Conservation (phyloP, 2,888 invertebrate species). For the Dryococelus australis region DNA sequence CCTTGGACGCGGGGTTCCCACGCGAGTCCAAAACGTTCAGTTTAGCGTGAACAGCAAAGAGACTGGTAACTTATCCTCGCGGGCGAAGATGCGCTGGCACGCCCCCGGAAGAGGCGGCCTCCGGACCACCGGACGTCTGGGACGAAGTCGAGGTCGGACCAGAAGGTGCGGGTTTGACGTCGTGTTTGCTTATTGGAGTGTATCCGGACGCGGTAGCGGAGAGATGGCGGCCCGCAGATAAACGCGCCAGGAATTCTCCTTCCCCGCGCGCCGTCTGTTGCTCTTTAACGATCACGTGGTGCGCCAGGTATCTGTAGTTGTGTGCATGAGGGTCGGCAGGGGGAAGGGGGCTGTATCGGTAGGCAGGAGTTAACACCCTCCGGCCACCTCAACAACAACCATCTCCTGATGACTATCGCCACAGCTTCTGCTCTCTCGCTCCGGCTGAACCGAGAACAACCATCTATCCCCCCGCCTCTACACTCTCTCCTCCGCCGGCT, state of each 20-base stretch:
- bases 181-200: too few relatives aligned
- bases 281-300: conserved; percentile 16
- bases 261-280: conserved; percentile 16
- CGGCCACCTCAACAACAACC: background rate
- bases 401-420: conserved; percentile 11
- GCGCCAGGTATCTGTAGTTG: background rate
- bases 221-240: background rate
- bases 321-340: background rate
- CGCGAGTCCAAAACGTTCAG: too few relatives aligned
- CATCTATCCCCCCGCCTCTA: background rate
- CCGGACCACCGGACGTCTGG: too few relatives aligned
- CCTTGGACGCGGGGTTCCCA: too few relatives aligned
- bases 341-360: background rate
- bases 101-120: too few relatives aligned
- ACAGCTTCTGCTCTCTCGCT: background rate
- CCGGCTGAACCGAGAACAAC: background rate
- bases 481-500: background rate
- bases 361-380: conserved; percentile 5
- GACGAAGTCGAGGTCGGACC: too few relatives aligned
- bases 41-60: too few relatives aligned
- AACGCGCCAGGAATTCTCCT: background rate
- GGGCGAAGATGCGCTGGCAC: too few relatives aligned
- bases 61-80: too few relatives aligned
- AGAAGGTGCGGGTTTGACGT: too few relatives aligned
- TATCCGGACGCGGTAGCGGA: background rate